Conservation (phyloP, 2,888 invertebrate genomes). For the Hymenopus coronatus region DNA sequence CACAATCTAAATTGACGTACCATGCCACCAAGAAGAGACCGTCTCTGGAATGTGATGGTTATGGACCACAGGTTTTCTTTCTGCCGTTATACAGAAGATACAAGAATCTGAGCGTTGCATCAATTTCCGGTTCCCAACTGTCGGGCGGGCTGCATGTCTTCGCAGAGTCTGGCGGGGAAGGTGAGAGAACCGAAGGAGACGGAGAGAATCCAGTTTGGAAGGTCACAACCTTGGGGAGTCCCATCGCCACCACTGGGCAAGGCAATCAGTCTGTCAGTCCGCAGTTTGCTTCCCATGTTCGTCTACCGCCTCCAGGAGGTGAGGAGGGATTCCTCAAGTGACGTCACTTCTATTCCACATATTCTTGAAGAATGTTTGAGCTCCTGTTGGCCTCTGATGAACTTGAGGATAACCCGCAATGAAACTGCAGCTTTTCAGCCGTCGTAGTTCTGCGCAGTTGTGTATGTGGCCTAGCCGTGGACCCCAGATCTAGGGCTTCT, state of each 20-base stretch:
- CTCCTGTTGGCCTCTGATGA: background rate
- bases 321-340: background rate
- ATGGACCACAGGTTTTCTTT: background rate
- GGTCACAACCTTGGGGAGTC: background rate
- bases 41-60: background rate
- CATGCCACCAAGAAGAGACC: background rate
- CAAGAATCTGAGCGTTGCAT: background rate
- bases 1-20: no score
- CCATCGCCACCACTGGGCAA: background rate
- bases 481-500: no score
- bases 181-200: background rate
- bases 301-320: background rate
- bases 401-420: background rate
- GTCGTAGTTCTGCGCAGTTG: no score
- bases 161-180: background rate
- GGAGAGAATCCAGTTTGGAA: background rate
- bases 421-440: no score
- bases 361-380: background rate
- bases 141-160: background rate
- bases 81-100: background rate
- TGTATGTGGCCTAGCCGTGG: no score
- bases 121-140: constrained; percentile 2
- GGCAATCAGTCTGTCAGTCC: background rate
- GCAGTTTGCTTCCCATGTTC: background rate
- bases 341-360: background rate